Evolutionary conservation across 2,888 invertebrate species (phyloP).

Genomic region (Cryptocheilus praepositus): DNA sequence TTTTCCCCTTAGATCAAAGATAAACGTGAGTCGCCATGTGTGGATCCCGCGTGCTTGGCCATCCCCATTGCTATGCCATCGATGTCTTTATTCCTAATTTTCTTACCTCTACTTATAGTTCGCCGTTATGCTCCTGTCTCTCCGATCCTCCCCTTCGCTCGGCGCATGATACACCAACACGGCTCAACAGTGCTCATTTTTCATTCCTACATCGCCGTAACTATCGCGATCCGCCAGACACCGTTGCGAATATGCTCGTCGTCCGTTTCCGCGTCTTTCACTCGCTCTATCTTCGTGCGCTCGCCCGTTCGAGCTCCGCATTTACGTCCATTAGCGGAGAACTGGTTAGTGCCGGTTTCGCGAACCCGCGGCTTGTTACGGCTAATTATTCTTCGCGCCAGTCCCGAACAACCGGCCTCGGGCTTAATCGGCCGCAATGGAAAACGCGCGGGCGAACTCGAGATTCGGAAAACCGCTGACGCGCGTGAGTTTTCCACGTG

Average conservation of each 20-base stretch:
- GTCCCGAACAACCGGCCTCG: slow-evolving; percentile 25
- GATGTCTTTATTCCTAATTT: no score
- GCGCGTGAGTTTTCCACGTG: slow-evolving; percentile 50
- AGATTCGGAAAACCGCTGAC: slow-evolving; percentile 56
- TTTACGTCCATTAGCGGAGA: slow-evolving; percentile 27
- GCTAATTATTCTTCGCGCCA: slow-evolving; percentile 50
- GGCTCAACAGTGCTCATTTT: background rate
- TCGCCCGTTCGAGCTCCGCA: background rate
- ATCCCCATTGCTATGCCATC: no score
- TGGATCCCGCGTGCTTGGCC: no score
- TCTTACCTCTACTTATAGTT: no score
- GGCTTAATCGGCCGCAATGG: slow-evolving; percentile 32
- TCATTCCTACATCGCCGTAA: slow-evolving; percentile 12
- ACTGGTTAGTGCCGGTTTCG: slow-evolving; percentile 35
- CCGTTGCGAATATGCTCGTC: background rate
- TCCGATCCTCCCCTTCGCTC: no score
- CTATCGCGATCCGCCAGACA: background rate
- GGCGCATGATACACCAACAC: no score
- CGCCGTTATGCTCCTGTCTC: no score
- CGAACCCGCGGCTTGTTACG: slow-evolving; percentile 14
- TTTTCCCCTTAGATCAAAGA: no score
- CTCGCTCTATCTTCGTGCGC: background rate
- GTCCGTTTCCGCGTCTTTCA: background rate
- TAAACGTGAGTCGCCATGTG: no score
- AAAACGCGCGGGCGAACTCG: slow-evolving; percentile 30